Evolutionary conservation across 2,113 vertebrate species (phyloP), one percentile per base, ranked within the genome.

Genomic region (Hippoglossus stenolepis): DNA sequence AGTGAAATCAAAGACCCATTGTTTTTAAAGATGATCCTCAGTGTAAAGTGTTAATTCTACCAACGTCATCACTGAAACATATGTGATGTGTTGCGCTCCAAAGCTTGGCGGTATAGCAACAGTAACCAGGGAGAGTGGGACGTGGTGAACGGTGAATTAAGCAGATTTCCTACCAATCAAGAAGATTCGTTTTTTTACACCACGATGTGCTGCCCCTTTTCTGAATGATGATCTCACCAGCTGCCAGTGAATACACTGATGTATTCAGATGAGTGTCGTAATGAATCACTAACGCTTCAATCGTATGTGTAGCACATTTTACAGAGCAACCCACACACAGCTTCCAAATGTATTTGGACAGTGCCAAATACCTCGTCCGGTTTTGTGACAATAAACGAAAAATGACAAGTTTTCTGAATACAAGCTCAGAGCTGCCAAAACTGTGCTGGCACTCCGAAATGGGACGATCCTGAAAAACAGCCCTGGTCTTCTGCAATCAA

Each of bases 221-320:
- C 47, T 65, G 61, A 62, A 49, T 17, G 35, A 61, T 67, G 28
- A 73, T 72, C 76, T 73, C 26, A n/a, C 80, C 77, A 72, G 24
- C 24, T 68, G 72, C 63, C 31, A 43, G 9, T 8, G 65, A 69
- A 35, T 12, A 51, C 62, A 60, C n/a, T 64, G 28, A 70, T 74
- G 65, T 9, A 77, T 79, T 77, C 70, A 72, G 57, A 82, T 47
- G 58, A 75, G 40, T 23, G 35, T 59, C 60, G 70, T 38, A 56
- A 72, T 77, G 70, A 82, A 40, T 81, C 75, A 74, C 63, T 58
- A 62, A 28, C 24, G 60, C 67, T 43, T 56, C 51, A 47, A 63
- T 63, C 21, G 58, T 56, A 38, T 66, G 58, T 43, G 49, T 56
- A 7, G 56, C 45, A 65, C 68, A 73, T 79, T 70, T 63, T 78